A percentile compares a stretch with the other conserved stretches of the same genome.
Conservation (phyloP, 2,797 vertebrate species). For the Pelobates cultripes region DNA sequence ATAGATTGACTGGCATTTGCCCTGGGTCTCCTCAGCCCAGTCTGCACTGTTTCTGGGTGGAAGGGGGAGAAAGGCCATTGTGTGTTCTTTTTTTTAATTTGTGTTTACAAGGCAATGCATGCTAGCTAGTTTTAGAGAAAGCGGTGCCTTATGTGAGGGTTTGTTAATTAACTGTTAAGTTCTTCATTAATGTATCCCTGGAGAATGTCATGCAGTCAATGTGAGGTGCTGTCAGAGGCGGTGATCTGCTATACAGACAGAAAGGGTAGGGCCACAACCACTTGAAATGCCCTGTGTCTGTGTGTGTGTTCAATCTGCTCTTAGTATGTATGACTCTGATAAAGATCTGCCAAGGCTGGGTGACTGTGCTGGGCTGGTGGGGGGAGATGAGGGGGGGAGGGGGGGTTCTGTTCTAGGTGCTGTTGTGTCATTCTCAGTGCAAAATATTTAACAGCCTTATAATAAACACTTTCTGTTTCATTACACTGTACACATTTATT, state of each 20-base stretch:
- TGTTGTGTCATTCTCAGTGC: neutral
- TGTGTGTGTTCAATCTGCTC: neutral
- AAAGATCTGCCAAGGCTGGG: neutral
- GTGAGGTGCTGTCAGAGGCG: slow-evolving; percentile 71
- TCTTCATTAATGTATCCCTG: slow-evolving; percentile 87
- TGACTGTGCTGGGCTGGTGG: no score
- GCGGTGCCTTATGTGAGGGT: slow-evolving; percentile 71
- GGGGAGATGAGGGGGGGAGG: no score
- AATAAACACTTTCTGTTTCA: no score
- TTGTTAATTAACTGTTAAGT: slow-evolving; percentile 87
- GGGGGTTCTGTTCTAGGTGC: no score
- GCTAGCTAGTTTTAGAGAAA: slow-evolving; percentile 61
- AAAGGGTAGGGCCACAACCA: slow-evolving; percentile 57
- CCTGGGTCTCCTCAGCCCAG: neutral
- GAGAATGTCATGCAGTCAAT: slow-evolving; percentile 82
- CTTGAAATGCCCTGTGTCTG: neutral
- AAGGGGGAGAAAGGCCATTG: neutral
- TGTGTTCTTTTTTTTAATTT: neutral
- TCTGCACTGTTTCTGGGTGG: neutral
- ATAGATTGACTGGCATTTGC: neutral
- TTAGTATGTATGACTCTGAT: neutral
- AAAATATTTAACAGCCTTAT: no score
- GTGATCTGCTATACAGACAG: slow-evolving; percentile 70
- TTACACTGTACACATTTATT: no score
- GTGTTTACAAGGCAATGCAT: slow-evolving; percentile 16